Evolutionary conservation across 2,797 vertebrate genomes (phyloP).

Genomic region (Melanotaenia maccullochi): DNA sequence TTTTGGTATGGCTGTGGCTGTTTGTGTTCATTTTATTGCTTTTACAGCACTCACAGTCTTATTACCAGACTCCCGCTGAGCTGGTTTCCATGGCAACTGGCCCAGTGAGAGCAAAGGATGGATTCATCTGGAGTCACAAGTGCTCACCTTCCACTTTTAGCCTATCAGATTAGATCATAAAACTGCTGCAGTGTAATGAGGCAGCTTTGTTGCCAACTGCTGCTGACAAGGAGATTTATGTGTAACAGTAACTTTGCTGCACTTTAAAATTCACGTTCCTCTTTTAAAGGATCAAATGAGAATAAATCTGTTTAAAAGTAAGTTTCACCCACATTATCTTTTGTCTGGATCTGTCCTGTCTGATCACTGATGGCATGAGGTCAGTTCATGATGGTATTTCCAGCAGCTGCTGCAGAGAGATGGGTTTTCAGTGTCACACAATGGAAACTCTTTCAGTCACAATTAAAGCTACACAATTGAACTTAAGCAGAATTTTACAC

Average conservation of each 20-base stretch:
- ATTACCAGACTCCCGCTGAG: conserved; percentile 29
- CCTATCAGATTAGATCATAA: conserved; percentile 44
- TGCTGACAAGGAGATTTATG: not conserved
- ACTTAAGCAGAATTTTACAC: not conserved
- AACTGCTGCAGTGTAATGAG: not conserved
- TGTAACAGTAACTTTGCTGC: not conserved
- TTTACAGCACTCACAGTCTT: conserved; percentile 5
- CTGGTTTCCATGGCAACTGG: conserved; percentile 66
- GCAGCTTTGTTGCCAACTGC: conserved; percentile 6
- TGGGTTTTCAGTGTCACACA: not conserved
- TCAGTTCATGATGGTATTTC: too few relatives aligned
- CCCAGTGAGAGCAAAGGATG: conserved; percentile 27
- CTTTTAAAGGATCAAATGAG: too few relatives aligned
- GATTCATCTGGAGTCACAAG: conserved; percentile 43
- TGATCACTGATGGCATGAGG: too few relatives aligned
- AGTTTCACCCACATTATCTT: not conserved
- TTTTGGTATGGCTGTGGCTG: conserved; percentile 1
- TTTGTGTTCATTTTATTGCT: conserved; percentile 46
- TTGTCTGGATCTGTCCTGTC: too few relatives aligned
- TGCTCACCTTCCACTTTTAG: conserved; percentile 31
- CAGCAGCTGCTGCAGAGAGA: not conserved
- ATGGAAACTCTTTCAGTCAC: not conserved
- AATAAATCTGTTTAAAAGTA: not conserved
- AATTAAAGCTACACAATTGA: too few relatives aligned
- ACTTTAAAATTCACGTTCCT: not conserved